Base-by-base conservation (phyloP, 2,113 vertebrate genomes). In the Noctilio leporinus region DNA sequence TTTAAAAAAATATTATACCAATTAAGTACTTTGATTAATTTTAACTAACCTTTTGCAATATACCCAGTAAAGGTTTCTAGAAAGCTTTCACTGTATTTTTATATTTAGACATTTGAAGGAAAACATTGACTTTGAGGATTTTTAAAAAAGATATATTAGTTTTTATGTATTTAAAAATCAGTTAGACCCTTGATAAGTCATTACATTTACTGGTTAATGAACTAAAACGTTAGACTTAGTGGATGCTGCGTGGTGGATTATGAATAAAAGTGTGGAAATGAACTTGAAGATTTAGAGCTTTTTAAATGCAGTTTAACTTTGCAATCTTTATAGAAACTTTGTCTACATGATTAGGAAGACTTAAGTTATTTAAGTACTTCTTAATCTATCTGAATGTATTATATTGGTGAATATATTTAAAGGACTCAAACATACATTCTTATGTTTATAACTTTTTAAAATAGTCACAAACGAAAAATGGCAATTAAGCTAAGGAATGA, bases 401-500 rank as follows among this genome's bases (percentile, higher is more conserved):
- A 57, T 4, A 17, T 65, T 86, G 49, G 14, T 67, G 40, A 73
- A 67, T 92, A 12, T 93, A 55, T 78, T 84, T 82, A 57, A 87
- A 86, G n/a, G 86, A 78, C 49, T 94, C 84, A 93, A 78, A 72
- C 38, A 87, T 82, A 35, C 33, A 65, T 85, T 95, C 24, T 94
- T 93, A 45, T 89, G 55, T 86, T 95, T 49, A 33, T 97, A 67
- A 94, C 78, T 81, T 89, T 95, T 91, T 80, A 95, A 77, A 94
- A 86, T 95, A 99, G 99, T 98, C 99, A 99, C 98, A 99, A 99
- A 91, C 26, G 99, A 67, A 99, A 99, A 97, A 99, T 99, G 99
- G 96, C 95, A 33, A 98, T 98, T n/a, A 99, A 99, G 95, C 98
- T 99, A 93, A 99, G 98, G 47, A 97, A 99, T 0, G 99, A 99